Evolutionary conservation across 1,140 invertebrate genomes (phyloP), one percentile per base, ranked within the genome.

Genomic region (Archivesica marissinica): DNA sequence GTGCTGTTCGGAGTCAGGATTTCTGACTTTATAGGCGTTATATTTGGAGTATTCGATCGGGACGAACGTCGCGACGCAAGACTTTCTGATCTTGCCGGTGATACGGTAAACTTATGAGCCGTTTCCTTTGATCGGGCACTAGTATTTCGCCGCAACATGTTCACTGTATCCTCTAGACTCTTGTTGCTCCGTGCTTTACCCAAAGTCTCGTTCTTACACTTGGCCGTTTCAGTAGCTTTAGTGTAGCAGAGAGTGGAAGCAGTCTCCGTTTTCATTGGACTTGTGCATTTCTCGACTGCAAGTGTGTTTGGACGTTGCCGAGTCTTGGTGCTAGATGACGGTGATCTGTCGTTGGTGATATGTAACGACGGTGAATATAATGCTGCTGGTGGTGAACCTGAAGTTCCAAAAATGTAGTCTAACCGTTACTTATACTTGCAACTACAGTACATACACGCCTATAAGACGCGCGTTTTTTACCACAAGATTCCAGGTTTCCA

Each of bases 161-260:
- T 78, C 1, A 78, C 76, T 4, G 76, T 78, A 7, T 78, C 76
- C 28, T 61, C 76, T 7, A 78, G 54, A 52, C 50, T 56, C 30
- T 56, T 76, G 3, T 44, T 41, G 20, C 41, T 50, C 33, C 44
- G 28, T 25, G n/a, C 1, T 44, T 70, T 70, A 20, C 20, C 25
- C 39, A 70, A 28, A 25, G 41, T n/a, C 11, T 72, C 41, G 17
- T 72, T 72, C 25, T 47, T 47, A 2, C 6, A 30, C n/a, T 33
- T 47, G 4, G 68, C 68, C 11, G 68, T 72, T 20, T 50, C 68
- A 15, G 68, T 72, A 2, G 68, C 68, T 50, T 44, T 72, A 50
- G 44, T 44, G 28, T 72, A 72, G 35, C 68, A 72, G 25, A 30
- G 41, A 2, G 50, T 44, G 2, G 39, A 23, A 25, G 13, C n/a